phyloP scores from a whole-genome alignment of 2,888 invertebrate species.

The Metellina segmentata region DNA sequence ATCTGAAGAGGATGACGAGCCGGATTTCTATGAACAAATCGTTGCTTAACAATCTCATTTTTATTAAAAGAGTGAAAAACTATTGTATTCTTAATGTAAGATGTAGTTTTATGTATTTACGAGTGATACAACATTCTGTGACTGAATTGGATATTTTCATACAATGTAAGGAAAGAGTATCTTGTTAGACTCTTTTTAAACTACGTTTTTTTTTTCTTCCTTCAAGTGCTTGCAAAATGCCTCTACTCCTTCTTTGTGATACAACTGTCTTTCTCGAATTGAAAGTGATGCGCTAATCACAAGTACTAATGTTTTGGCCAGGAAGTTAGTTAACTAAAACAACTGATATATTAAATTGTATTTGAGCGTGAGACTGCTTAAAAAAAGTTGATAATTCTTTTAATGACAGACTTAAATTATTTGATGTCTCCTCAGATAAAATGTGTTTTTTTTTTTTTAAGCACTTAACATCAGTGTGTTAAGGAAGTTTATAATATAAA shows the following conservation, averaged over 20 bases:
- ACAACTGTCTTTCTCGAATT: neutral
- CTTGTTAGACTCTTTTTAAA: neutral
- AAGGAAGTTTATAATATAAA: no score
- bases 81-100: neutral
- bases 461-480: no score
- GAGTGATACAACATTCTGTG: neutral
- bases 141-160: neutral
- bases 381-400: no score
- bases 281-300: neutral
- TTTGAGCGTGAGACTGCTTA: no score
- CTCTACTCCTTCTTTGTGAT: neutral
- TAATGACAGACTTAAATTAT: no score
- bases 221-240: neutral
- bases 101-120: neutral
- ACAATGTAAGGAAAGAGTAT: neutral
- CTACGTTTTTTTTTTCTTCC: neutral
- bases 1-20: slow-evolving; percentile 88
- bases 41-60: slow-evolving; percentile 79
- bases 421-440: no score
- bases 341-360: no score
- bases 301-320: neutral
- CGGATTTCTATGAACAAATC: slow-evolving; percentile 96
- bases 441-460: no score
- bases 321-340: no score
- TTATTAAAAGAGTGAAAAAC: slow-evolving; percentile 2